Conservation (phyloP, 2,113 vertebrate genomes). For the Semicossyphus pulcher region DNA sequence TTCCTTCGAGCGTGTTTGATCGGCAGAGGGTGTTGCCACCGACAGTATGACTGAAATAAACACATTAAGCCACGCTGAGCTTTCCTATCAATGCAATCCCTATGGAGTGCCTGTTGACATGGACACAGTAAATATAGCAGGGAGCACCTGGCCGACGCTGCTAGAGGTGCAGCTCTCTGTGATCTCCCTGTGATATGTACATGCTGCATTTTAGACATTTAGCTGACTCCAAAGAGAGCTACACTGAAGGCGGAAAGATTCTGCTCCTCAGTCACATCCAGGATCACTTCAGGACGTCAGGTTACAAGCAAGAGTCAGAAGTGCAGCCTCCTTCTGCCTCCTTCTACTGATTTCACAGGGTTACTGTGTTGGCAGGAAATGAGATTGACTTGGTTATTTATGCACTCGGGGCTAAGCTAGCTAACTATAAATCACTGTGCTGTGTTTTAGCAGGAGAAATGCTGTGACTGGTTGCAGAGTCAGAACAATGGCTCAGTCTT, state of each 20-base stretch:
- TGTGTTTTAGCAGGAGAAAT: slow-evolving; percentile 1
- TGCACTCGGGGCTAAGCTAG: slow-evolving; percentile 6
- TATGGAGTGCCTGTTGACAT: slow-evolving; percentile 65
- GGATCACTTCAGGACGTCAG: not conserved
- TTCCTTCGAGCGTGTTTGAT: slow-evolving; percentile 29
- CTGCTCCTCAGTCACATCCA: slow-evolving; percentile 1
- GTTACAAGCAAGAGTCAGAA: slow-evolving; percentile 9
- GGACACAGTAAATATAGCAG: slow-evolving; percentile 73
- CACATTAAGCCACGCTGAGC: slow-evolving; percentile 69
- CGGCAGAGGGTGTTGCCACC: slow-evolving; percentile 44
- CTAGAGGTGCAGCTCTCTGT: slow-evolving; percentile 51
- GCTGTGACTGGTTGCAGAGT: not conserved
- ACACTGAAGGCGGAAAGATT: not conserved
- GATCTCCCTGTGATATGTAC: slow-evolving; percentile 16
- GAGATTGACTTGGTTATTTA: slow-evolving; percentile 32
- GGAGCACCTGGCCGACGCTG: slow-evolving; percentile 43
- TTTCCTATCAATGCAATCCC: slow-evolving; percentile 67
- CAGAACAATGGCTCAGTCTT: slow-evolving; percentile 51
- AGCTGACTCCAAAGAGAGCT: slow-evolving; percentile 26
- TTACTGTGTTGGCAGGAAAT: slow-evolving; percentile 26
- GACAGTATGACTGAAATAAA: slow-evolving; percentile 65
- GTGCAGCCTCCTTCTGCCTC: not conserved
- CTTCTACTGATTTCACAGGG: not conserved
- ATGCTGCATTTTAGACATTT: slow-evolving; percentile 26
- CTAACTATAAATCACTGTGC: slow-evolving; percentile 43